Conservation (phyloP, 2,113 vertebrate genomes). For the Neodontobutis hainanensis region DNA sequence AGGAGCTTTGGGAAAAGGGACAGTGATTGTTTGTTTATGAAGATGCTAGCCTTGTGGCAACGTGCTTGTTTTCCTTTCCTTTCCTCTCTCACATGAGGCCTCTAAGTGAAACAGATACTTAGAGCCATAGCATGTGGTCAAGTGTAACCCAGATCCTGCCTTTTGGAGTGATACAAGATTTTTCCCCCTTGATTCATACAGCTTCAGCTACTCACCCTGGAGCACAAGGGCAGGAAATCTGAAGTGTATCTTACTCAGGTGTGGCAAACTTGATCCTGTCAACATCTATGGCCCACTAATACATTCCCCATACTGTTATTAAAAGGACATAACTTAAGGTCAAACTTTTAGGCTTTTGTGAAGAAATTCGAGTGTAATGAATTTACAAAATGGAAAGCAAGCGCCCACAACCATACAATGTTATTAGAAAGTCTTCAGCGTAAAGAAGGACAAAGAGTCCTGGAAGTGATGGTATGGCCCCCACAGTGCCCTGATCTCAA, state of each 20-base stretch:
- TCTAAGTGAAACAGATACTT: constrained; percentile 55
- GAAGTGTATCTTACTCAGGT: neutral
- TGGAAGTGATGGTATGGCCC: too few species aligned
- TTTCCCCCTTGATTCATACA: constrained; percentile 41
- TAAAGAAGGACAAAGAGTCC: too few species aligned
- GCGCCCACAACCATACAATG: too few species aligned
- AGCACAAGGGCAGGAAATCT: constrained; percentile 20
- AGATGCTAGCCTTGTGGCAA: constrained; percentile 63
- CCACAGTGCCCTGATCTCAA: too few species aligned
- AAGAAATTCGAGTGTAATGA: too few species aligned
- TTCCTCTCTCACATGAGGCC: constrained; percentile 26
- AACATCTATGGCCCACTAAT: too few species aligned
- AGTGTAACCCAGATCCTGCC: constrained; percentile 49
- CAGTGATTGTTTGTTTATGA: constrained; percentile 70
- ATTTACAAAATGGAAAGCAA: too few species aligned
- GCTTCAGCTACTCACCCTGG: constrained; percentile 23
- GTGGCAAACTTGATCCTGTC: neutral
- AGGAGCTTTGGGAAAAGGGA: constrained; percentile 61
- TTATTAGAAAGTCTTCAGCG: too few species aligned
- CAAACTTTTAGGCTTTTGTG: too few species aligned
- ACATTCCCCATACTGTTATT: too few species aligned
- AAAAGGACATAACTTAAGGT: too few species aligned
- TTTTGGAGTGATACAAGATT: constrained; percentile 40
- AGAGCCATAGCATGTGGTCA: constrained; percentile 41
- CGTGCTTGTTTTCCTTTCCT: constrained; percentile 45